Base-by-base conservation (phyloP, 2,797 vertebrate species). In the Pangasius krempfi region DNA sequence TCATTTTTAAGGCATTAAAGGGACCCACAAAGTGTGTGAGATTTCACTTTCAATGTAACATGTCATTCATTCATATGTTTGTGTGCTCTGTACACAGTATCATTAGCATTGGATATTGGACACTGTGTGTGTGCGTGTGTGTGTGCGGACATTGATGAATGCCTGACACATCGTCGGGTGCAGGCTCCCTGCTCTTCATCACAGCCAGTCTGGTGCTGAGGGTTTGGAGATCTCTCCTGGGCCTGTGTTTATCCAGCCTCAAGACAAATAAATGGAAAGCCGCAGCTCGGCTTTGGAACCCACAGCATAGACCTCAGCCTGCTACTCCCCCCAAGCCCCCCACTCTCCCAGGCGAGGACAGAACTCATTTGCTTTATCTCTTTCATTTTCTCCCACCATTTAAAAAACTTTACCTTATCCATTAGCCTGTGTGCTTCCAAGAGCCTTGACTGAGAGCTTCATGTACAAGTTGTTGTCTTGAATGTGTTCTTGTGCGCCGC, bases 231-330 rank as follows among this genome's bases (percentile, higher is more conserved):
- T 91, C 88, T 92, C 84, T 87, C 86, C 58, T 16, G 79, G 16
- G 84, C 25, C 52, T 50, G 7, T 89, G 91, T 94, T 92, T 93
- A 87, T 90, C 92, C 86, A 93, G 75, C 90, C 82, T 66, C 87
- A 92, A 86, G 90, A 85, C 88, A 93, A 90, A 92, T 93, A 92
- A 92, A 90, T 87, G 90, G 73, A 73, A 90, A 10, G 79, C 85
- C 85, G 58, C 84, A 62, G 16, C 87, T 87, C 90, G 62, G 83
- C 85, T 85, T 76, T 86, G 85, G 88, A 89, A 88, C 88, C 88
- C 82, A 70, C 83, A 68, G 82, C 64, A 70, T 52, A 68, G 64
- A 66, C 82, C 16, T 84, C 47, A 14, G 47, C 47, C 47, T 70
- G 25, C 64, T n/a, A 0, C 30, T 14, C 30, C 4, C n/a, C 64